A percentile compares a stretch with the other conserved stretches of the same genome.
Conservation (phyloP, 2,113 vertebrate species). For the Todiramphus saurophagus region DNA sequence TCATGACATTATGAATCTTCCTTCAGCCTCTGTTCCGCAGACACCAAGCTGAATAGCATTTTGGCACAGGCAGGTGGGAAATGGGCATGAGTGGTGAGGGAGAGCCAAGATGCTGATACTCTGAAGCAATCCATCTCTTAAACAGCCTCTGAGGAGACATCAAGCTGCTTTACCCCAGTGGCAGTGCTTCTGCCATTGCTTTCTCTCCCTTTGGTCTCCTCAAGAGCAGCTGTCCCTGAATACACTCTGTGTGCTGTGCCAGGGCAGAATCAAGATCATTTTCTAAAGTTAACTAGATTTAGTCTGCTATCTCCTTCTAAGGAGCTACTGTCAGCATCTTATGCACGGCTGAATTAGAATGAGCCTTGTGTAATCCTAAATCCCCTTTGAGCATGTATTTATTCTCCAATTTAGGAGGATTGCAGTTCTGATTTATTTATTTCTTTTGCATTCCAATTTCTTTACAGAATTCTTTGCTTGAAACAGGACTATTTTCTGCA, state of each 20-base stretch:
- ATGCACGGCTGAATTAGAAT: neutral
- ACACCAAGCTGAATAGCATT: constrained; percentile 4
- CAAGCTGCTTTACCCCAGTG: neutral
- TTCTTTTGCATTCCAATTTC: neutral
- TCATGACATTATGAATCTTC: neutral
- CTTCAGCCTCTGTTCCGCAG: neutral
- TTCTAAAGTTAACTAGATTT: constrained; percentile 45
- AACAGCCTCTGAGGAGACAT: neutral
- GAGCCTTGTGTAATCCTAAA: constrained; percentile 38
- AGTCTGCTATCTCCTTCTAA: constrained; percentile 30
- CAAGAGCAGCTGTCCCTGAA: constrained; percentile 37
- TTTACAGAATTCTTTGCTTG: neutral
- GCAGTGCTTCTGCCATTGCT: neutral
- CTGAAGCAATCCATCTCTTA: neutral
- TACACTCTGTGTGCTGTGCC: neutral
- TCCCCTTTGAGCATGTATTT: constrained; percentile 15
- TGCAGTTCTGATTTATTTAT: neutral
- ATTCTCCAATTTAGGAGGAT: constrained; percentile 35
- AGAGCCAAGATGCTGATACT: constrained; percentile 13
- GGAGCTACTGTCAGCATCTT: constrained; percentile 31
- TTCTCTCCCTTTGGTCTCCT: neutral
- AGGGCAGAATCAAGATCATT: constrained; percentile 8
- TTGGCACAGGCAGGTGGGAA: constrained; percentile 18
- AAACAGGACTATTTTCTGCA: constrained; percentile 3
- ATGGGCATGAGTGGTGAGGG: neutral